These are phyloP conservation scores for Embiotoca jacksoni DNA, from an alignment of 2,113 vertebrate genomes.

Conservation along the genomic window DNA sequence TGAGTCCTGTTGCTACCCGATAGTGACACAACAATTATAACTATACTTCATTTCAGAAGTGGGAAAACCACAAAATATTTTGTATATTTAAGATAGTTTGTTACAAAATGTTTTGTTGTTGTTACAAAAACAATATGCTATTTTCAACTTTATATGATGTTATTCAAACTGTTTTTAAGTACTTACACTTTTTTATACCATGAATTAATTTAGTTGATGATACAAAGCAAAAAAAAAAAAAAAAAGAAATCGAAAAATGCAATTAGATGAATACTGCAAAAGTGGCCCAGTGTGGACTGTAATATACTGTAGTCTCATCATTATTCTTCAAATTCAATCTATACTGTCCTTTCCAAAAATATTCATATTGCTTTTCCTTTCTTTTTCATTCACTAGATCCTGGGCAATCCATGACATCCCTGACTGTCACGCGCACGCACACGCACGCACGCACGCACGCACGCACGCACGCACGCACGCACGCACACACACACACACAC, in stretches of 20 bases:
- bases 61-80: too few species aligned
- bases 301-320: not conserved
- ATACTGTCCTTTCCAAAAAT: slow-evolving; percentile 7
- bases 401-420: slow-evolving; percentile 6
- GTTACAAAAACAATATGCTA: too few species aligned
- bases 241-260: too few species aligned
- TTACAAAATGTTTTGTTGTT: too few species aligned
- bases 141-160: too few species aligned
- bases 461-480: slow-evolving; percentile 2
- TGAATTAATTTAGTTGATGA: too few species aligned
- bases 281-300: not conserved
- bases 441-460: slow-evolving; percentile 24
- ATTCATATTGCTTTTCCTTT: slow-evolving; percentile 10
- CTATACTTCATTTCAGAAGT: not conserved
- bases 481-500: slow-evolving; percentile 24
- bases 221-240: too few species aligned
- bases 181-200: too few species aligned
- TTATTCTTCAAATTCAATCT: slow-evolving; percentile 2
- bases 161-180: too few species aligned
- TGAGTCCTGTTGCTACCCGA: not conserved
- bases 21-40: not conserved
- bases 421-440: not conserved
- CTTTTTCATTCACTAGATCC: slow-evolving; percentile 18
- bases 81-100: too few species aligned
- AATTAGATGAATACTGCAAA: too few species aligned